Evolutionary conservation across 2,888 invertebrate species (phyloP).

Genomic region (Acronicta aceris): DNA sequence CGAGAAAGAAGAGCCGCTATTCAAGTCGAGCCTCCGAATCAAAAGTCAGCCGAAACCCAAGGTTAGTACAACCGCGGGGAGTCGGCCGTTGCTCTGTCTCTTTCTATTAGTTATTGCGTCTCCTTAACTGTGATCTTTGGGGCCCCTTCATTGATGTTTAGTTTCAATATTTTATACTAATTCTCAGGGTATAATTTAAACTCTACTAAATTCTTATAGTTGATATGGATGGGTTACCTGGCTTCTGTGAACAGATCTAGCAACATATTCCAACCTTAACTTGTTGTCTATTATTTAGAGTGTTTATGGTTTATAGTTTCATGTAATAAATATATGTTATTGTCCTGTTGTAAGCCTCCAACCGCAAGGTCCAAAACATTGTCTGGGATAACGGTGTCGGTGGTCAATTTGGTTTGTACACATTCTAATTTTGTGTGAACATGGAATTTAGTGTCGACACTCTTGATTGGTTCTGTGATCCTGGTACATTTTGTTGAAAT

Average conservation of each 20-base stretch:
- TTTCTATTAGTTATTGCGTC: constrained; percentile 77
- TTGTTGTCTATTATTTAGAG: constrained; percentile 52
- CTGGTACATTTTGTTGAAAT: constrained; percentile 54
- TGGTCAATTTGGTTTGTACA: constrained; percentile 88
- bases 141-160: constrained; percentile 61
- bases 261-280: constrained; percentile 33
- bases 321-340: constrained; percentile 78
- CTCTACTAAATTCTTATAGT: constrained; percentile 28
- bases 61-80: constrained; percentile 77
- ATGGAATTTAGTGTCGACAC: constrained; percentile 70
- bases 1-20: constrained; percentile 85
- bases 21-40: constrained; percentile 84
- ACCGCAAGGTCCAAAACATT: constrained; percentile 84
- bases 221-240: constrained; percentile 27
- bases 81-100: constrained; percentile 65
- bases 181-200: constrained; percentile 53
- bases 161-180: constrained; percentile 51
- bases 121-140: constrained; percentile 72
- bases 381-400: constrained; percentile 87
- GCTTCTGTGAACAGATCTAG: constrained; percentile 31
- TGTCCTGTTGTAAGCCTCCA: constrained; percentile 84
- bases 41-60: constrained; percentile 78
- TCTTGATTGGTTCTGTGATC: constrained; percentile 70
- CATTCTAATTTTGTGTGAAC: constrained; percentile 66
- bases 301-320: constrained; percentile 55